phyloP scores from a whole-genome alignment of 1,140 invertebrate genomes.

The Bombus affinis region DNA sequence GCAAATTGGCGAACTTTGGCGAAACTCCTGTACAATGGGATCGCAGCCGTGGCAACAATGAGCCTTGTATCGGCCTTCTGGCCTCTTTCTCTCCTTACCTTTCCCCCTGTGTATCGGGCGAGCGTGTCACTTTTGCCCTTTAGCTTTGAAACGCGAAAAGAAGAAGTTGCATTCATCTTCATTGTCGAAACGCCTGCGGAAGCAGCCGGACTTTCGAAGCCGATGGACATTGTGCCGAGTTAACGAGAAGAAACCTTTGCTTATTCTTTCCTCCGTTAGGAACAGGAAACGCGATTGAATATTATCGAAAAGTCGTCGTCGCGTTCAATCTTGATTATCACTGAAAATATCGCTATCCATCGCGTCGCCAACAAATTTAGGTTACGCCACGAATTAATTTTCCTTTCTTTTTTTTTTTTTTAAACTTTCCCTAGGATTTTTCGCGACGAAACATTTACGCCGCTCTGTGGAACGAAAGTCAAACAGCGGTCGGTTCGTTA shows the following conservation, averaged over 20 bases:
- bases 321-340: background rate
- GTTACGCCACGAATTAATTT: background rate
- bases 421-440: background rate
- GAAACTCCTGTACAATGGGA: conserved; percentile 56
- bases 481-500: background rate
- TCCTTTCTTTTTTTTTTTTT: background rate
- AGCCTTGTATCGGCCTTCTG: conserved; percentile 48
- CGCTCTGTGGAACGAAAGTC: background rate
- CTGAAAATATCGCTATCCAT: background rate
- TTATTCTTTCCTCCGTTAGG: conserved; percentile 17
- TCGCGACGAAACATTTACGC: background rate
- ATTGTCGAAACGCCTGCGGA: conserved; percentile 40
- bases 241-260: conserved; percentile 55
- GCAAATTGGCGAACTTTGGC: conserved; percentile 65
- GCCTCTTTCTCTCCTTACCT: background rate
- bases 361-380: background rate
- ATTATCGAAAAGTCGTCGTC: background rate
- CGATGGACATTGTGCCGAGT: conserved; percentile 35
- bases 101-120: background rate
- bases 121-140: conserved; percentile 53
- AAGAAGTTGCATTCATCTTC: conserved; percentile 49
- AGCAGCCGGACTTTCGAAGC: conserved; percentile 8
- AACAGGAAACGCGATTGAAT: conserved; percentile 7
- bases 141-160: conserved; percentile 22
- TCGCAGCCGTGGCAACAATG: conserved; percentile 50